Base-by-base conservation (phyloP, 2,888 invertebrate genomes). In the Sacculina carcini region DNA sequence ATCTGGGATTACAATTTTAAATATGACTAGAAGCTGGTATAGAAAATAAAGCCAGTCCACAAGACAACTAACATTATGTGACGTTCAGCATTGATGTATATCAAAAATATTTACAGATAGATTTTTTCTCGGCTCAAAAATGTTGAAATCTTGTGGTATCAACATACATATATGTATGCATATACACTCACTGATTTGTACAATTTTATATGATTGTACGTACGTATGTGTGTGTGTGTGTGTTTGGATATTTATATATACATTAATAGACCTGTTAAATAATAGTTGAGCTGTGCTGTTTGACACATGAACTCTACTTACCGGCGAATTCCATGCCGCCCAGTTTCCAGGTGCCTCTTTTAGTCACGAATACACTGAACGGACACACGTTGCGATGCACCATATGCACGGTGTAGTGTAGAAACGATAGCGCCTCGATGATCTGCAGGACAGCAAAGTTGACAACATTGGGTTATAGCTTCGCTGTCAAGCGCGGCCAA, bases 321-420 rank as follows among this genome's bases (percentile, higher is more conserved):
- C 90, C 87, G 58, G 78, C 73, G 67, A 92, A 94, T 64, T 92
- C 90, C 56, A 96, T 74, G 26, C 94, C 92, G 48, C 82, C 83
- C 54, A 96, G 73, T 66, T 96, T 96, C 96, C 96, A 96, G 39
- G 86, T 84, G 57, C 92, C 89, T 53, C 79, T 76, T 65, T 81
- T 85, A 50, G 87, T 89, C 57, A 96, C 79, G 59, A 92, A 73
- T 60, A 96, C 80, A 59, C 84, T 83, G 58, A 80, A 79, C 2
- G 94, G 94, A 64, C 85, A 90, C 42, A 96, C 77, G 69, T 96
- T 96, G 61, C 89, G 78, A 66, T 96, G 96, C 57, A 94, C 73
- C 61, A 84, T 75, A 66, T 79, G 79, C 58, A 79, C 77, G 34
- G 78, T 78, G 69, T 83, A 80, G 69, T 96, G 94, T 56, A 96